phyloP scores from a whole-genome alignment of 2,113 vertebrate species.

The Platichthys stellatus region DNA sequence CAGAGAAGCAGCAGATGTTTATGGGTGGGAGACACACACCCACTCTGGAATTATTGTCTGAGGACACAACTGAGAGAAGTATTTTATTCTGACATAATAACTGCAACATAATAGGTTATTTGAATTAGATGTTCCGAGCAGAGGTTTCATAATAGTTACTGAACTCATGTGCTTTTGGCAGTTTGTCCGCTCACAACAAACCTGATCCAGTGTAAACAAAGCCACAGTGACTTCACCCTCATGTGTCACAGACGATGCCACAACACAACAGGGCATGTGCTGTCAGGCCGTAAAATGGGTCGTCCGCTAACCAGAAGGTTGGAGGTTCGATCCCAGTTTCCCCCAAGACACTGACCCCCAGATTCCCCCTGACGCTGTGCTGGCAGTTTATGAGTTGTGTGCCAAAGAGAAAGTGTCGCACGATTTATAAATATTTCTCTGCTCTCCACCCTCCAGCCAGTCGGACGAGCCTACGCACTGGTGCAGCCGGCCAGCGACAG shows the following conservation, averaged over 20 bases:
- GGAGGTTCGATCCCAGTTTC: too few species aligned
- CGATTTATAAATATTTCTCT: slow-evolving; percentile 2
- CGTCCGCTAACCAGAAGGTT: too few species aligned
- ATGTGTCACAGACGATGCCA: neutral
- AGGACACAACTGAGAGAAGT: neutral
- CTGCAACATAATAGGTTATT: neutral
- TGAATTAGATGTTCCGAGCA: neutral
- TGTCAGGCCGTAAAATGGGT: too few species aligned
- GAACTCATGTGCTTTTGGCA: neutral
- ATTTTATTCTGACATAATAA: slow-evolving; percentile 1
- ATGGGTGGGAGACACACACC: slow-evolving; percentile 6
- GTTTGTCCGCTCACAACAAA: neutral
- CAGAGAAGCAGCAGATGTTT: slow-evolving; percentile 56
- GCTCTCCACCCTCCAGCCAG: slow-evolving; percentile 77
- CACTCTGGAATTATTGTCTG: neutral
- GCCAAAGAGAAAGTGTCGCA: too few species aligned
- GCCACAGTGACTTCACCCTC: slow-evolving; percentile 9
- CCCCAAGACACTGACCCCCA: too few species aligned
- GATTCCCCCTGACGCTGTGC: too few species aligned
- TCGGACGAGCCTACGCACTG: slow-evolving; percentile 88
- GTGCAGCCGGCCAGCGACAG: slow-evolving; percentile 81
- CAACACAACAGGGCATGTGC: neutral
- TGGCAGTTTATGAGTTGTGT: too few species aligned
- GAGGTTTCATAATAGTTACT: neutral
- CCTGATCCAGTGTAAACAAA: neutral